Conservation (phyloP, 1,140 invertebrate genomes). For the Drosophila eugracilis region DNA sequence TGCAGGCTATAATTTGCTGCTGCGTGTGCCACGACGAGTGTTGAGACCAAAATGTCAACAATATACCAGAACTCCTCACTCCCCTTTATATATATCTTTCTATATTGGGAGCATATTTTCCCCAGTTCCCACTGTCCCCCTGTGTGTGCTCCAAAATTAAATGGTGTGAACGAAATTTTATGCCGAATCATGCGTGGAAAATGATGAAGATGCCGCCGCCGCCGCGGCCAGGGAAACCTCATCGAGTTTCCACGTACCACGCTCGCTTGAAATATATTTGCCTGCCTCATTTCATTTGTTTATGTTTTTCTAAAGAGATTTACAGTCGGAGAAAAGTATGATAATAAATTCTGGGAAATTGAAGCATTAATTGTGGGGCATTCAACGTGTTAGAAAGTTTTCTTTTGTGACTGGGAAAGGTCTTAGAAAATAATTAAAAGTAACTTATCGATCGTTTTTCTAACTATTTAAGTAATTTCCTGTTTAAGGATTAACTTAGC, state of each 20-base stretch:
- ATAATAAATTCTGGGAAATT: constrained; percentile 23
- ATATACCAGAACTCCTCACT: constrained; percentile 47
- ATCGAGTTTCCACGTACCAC: constrained; percentile 29
- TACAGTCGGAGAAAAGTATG: constrained; percentile 13
- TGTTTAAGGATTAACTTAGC: neutral
- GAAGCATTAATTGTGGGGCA: constrained; percentile 7
- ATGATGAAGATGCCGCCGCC: constrained; percentile 76
- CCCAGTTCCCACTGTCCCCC: constrained; percentile 18
- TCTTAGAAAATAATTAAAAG: no score
- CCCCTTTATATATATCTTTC: constrained; percentile 1
- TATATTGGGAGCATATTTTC: constrained; percentile 26
- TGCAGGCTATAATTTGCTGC: constrained; percentile 63
- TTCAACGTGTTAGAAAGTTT: neutral
- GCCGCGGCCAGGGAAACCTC: constrained; percentile 6
- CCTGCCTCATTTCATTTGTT: constrained; percentile 73
- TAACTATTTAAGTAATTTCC: no score
- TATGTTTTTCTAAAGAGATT: constrained; percentile 36
- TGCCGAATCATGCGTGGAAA: constrained; percentile 81
- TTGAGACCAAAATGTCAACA: constrained; percentile 75
- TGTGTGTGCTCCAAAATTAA: constrained; percentile 66
- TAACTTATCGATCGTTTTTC: no score
- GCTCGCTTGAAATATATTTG: constrained; percentile 69
- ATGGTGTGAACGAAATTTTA: constrained; percentile 83
- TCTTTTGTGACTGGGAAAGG: no score
- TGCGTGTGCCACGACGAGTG: constrained; percentile 50